Evolutionary conservation across 2,797 vertebrate genomes (phyloP).

Genomic region (Fratercula arctica): DNA sequence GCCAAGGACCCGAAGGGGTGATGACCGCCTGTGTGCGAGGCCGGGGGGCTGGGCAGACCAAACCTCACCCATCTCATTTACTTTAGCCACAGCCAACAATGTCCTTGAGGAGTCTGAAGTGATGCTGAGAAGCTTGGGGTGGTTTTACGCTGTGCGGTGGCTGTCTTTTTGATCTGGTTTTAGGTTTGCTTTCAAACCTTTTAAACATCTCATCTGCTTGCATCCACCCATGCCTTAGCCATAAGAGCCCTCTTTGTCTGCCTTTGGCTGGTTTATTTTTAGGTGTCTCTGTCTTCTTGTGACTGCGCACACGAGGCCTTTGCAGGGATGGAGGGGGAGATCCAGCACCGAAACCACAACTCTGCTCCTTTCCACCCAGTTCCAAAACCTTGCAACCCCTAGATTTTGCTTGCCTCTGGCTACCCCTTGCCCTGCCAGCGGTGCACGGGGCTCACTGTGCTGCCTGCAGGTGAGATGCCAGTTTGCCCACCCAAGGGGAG

Average conservation of each 20-base stretch:
- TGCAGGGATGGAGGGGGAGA: not conserved
- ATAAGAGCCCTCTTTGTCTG: not conserved
- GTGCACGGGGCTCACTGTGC: not conserved
- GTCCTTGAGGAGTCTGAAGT: not conserved
- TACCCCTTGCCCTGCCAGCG: not conserved
- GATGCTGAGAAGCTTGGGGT: not conserved
- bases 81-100: not conserved
- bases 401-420: not conserved
- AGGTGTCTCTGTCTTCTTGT: not conserved
- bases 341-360: not conserved
- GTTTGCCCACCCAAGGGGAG: not conserved
- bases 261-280: not conserved
- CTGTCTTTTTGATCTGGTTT: not conserved
- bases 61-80: not conserved
- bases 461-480: not conserved
- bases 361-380: not conserved
- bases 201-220: not conserved
- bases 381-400: not conserved
- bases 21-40: rapidly evolving
- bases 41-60: not conserved
- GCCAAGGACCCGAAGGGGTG: not conserved
- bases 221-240: not conserved
- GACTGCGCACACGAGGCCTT: rapidly evolving
- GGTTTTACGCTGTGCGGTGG: not conserved
- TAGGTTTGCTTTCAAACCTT: conserved; percentile 29